These are phyloP conservation scores for Lepidonotus clava DNA, from an alignment of 2,888 invertebrate genomes.

Conservation along the genomic window DNA sequence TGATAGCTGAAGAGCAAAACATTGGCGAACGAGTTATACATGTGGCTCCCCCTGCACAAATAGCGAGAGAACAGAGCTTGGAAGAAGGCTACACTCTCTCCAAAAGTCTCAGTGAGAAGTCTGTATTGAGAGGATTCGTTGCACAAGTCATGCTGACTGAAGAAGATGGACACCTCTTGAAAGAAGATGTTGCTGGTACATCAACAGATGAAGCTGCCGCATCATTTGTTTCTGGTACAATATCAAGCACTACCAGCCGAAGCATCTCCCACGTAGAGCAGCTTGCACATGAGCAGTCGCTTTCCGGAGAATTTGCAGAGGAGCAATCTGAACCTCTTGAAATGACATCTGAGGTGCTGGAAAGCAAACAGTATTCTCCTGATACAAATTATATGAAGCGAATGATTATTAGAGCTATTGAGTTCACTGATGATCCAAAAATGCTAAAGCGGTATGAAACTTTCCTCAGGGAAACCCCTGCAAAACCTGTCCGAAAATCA, in stretches of 20 bases:
- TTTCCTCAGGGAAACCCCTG: slow-evolving; percentile 12
- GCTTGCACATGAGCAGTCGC: background rate
- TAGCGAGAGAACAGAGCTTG: background rate
- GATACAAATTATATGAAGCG: slow-evolving; percentile 15
- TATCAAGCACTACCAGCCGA: background rate
- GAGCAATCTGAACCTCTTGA: background rate
- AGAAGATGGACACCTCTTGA: slow-evolving; percentile 9
- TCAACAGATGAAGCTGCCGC: slow-evolving; percentile 9
- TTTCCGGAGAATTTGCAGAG: slow-evolving; percentile 5
- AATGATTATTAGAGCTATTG: slow-evolving; percentile 45
- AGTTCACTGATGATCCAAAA: slow-evolving; percentile 12
- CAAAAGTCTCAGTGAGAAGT: slow-evolving; percentile 1
- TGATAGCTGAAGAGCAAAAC: background rate
- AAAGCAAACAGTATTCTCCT: background rate
- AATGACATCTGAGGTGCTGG: background rate
- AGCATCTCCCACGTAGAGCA: slow-evolving; percentile 2
- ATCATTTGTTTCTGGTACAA: background rate
- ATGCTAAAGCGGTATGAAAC: slow-evolving; percentile 33
- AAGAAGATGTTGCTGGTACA: background rate
- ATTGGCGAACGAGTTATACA: background rate
- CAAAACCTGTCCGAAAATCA: background rate
- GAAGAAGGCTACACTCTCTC: background rate
- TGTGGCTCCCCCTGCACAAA: background rate
- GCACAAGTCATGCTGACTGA: slow-evolving; percentile 17
- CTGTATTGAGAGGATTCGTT: slow-evolving; percentile 15